Base-by-base conservation (phyloP, 2,113 vertebrate species). In the Candoia aspera region DNA sequence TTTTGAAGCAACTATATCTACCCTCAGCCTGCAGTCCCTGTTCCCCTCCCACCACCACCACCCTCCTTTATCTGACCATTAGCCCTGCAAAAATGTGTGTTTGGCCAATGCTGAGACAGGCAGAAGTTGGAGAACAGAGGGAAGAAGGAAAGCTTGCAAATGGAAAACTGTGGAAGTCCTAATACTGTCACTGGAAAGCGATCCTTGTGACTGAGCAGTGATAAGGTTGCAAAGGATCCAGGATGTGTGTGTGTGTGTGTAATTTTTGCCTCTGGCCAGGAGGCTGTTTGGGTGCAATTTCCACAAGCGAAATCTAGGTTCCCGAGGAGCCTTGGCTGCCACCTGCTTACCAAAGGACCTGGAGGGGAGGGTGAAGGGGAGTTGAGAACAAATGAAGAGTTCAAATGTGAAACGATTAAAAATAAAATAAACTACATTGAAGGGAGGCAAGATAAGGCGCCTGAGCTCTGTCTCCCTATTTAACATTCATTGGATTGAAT, bases 401-500 rank as follows among this genome's bases (percentile, higher is more conserved):
- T 98, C 98, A 98, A 99, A 98, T 98, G 98, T 98, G 98, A 98
- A 98, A 96, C 97, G 98, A 98, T 99, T 98, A 98, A 97, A 98
- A 97, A 97, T 97, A 95, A 96, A 96, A 91, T 93, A 46, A 98
- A 98, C 98, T 98, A 98, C 99, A 99, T 98, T 95, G 98, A 98
- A 99, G 97, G 97, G 96, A 21, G 97, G 97, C 59, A 96, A 98
- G 99, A 99, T 99, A 99, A 99, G 98, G 96, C 96, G 87, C 97
- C 90, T 94, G 97, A 96, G 98, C 98, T 98, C 97, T 97, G 96
- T 97, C 98, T 96, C 97, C 98, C 99, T 99, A 99, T 99, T 99
- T 99, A 99, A 99, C 99, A 99, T 99, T 99, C 99, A 99, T 99
- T 99, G 99, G 98, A 99, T 99, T 99, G 98, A 99, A 99, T 99